Conservation (phyloP, 2,797 vertebrate species). For the Crenuchus spilurus region DNA sequence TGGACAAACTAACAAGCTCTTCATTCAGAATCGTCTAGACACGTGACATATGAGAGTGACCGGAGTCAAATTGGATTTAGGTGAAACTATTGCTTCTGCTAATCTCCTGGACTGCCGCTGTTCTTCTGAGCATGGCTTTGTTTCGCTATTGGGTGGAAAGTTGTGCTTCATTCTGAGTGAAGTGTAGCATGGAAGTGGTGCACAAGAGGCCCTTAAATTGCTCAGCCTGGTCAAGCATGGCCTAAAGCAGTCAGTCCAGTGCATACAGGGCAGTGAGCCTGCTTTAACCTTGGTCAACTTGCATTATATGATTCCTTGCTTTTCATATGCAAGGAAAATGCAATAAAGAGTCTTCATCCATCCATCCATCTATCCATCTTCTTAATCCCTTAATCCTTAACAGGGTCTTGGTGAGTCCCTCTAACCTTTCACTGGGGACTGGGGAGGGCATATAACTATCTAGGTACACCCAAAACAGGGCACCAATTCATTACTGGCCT, state of each 20-base stretch:
- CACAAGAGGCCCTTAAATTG: constrained; percentile 49
- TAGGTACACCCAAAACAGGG: no score
- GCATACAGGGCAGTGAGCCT: constrained; percentile 8
- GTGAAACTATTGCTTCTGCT: constrained; percentile 28
- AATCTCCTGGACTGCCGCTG: constrained; percentile 22
- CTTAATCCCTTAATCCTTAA: no score
- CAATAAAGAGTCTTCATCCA: no score
- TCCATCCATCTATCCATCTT: no score
- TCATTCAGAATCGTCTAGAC: constrained; percentile 41
- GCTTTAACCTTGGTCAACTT: constrained; percentile 11
- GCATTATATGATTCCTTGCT: no score
- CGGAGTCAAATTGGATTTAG: constrained; percentile 41
- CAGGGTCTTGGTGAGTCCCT: no score
- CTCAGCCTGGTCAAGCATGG: constrained; percentile 49
- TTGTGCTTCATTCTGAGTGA: constrained; percentile 55
- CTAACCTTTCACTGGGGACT: no score
- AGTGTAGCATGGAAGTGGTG: constrained; percentile 48
- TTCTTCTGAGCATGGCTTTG: constrained; percentile 49
- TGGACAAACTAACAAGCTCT: constrained; percentile 29
- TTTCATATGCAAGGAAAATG: no score
- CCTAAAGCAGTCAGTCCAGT: constrained; percentile 28
- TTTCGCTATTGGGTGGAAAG: constrained; percentile 51
- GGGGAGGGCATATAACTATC: no score
- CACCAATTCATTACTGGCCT: no score
- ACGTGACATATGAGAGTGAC: constrained; percentile 45